Conservation (phyloP, 2,888 invertebrate species). For the Iphiclides podalirius region DNA sequence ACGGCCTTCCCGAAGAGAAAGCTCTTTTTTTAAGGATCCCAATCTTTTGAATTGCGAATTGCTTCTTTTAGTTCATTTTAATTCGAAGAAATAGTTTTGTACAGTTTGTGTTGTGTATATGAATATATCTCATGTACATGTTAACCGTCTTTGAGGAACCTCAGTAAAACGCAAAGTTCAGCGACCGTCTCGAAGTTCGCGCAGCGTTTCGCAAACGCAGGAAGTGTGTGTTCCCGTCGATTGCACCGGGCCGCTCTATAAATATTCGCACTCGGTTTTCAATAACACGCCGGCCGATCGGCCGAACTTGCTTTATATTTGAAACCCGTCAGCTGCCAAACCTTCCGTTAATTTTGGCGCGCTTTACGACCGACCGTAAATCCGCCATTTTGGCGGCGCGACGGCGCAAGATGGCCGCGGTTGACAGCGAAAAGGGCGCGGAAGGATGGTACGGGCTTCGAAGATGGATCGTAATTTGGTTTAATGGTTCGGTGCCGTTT, state of each 20-base stretch:
- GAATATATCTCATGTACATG: too few species aligned
- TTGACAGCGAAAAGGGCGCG: slow-evolving; percentile 52
- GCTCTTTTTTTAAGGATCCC: too few species aligned
- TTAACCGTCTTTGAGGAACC: too few species aligned
- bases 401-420: slow-evolving; percentile 54
- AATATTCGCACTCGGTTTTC: slow-evolving; percentile 35
- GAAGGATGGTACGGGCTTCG: slow-evolving; percentile 28
- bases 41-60: too few species aligned
- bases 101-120: too few species aligned
- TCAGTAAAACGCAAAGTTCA: too few species aligned
- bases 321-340: slow-evolving; percentile 68
- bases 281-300: slow-evolving; percentile 38
- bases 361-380: slow-evolving; percentile 63
- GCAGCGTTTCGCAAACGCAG: slow-evolving; percentile 19
- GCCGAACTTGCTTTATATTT: slow-evolving; percentile 63
- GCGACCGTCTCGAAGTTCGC: too few species aligned
- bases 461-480: slow-evolving; percentile 22
- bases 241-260: slow-evolving; percentile 31
- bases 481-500: slow-evolving; percentile 22
- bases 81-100: too few species aligned
- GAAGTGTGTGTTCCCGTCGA: slow-evolving; percentile 22
- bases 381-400: slow-evolving; percentile 58
- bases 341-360: slow-evolving; percentile 71
- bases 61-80: too few species aligned
- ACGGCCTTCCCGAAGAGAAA: too few species aligned